A percentile compares a stretch with the other conserved stretches of the same genome.
These are phyloP conservation scores for Cerceris rybyensis DNA, from an alignment of 2,888 invertebrate species.

Conservation along the genomic window DNA sequence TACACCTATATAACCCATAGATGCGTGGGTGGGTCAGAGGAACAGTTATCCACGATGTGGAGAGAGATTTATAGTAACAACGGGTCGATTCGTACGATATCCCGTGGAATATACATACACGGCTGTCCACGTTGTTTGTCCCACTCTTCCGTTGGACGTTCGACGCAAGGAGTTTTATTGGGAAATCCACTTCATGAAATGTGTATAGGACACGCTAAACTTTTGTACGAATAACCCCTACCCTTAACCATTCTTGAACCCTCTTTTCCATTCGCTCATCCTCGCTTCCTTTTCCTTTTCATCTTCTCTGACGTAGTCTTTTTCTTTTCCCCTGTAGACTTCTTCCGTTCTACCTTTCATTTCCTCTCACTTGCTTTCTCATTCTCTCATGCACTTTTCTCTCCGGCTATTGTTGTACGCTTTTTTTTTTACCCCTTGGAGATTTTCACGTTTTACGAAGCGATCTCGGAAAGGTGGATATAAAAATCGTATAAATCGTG, in stretches of 20 bases:
- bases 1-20: slow-evolving; percentile 17
- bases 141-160: slow-evolving; percentile 4
- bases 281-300: background rate
- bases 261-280: background rate
- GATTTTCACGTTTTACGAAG: background rate
- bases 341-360: background rate
- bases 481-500: slow-evolving; percentile 67
- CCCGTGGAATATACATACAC: slow-evolving; percentile 25
- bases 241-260: slow-evolving; percentile 1
- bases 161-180: slow-evolving; percentile 49
- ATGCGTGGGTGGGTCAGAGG: slow-evolving; percentile 40
- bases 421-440: background rate
- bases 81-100: slow-evolving; percentile 47
- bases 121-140: slow-evolving; percentile 9
- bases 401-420: background rate
- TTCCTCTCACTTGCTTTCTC: background rate
- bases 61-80: slow-evolving; percentile 54
- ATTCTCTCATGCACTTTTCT: background rate
- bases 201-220: slow-evolving; percentile 21
- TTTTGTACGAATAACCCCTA: too few species aligned
- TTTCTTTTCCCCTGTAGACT: background rate
- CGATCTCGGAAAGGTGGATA: slow-evolving; percentile 42
- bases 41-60: slow-evolving; percentile 48
- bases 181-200: slow-evolving; percentile 55
- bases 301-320: background rate